Base-by-base conservation (phyloP, 2,797 vertebrate species). In the Hipposideros larvatus region DNA sequence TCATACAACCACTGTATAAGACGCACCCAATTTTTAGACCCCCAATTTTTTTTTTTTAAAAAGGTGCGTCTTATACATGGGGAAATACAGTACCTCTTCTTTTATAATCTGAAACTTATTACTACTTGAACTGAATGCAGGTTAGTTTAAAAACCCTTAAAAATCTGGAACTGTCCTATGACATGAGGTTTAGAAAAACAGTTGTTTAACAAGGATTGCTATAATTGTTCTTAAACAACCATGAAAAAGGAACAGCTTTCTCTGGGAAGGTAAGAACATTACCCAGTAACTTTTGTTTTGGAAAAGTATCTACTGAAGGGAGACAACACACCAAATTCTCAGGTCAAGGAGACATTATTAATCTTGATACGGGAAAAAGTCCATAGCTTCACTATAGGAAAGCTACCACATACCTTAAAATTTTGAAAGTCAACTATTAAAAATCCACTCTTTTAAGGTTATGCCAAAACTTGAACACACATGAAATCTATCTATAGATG, bases 71-170 rank as follows among this genome's bases (percentile, higher is more conserved):
- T 37, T 37, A 37, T 37, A 37, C 37, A 37, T 37, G 37, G 37
- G 37, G 37, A 37, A 37, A 37, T 37, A 37, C 37, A 37, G 37
- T 37, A 37, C 2, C 34, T 68, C 82, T 93, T 57, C 21, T 93
- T 61, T 65, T 57, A 87, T 71, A 87, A 78, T 84, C 31, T 87
- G 71, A 97, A 92, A 74, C 10, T 34, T 78, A 83, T 21, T 92
- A 63, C 16, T 51, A 55, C 11, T n/a, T 77, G 11, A 94, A 51
- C 61, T 18, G 68, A 90, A 96, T 24, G 46, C 7, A 95, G 41
- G 21, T 61, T 68, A 92, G 21, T 57, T 41, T 94, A 75, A 95
- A 96, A 90, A 73, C 71, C 24, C 71, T 90, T 79, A 85, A 87
- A 87, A 89, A 84, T 71, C 31, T 79, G 51, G 6, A 93, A 84